Evolutionary conservation across 2,113 vertebrate species (phyloP).

Genomic region (Menura novaehollandiae): DNA sequence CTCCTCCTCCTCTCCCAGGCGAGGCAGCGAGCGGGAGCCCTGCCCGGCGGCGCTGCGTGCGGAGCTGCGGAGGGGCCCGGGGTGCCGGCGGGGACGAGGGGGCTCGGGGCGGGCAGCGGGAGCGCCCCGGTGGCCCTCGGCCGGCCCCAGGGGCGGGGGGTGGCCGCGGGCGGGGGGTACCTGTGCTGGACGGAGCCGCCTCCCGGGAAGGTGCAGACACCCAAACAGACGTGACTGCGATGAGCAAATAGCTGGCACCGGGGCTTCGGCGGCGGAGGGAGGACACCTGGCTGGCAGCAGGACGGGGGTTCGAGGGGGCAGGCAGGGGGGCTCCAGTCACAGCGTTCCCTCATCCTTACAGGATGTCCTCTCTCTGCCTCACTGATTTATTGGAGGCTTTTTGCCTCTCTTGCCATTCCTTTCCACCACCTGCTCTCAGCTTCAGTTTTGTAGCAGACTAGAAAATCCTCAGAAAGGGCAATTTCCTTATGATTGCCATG

Average conservation of each 20-base stretch:
- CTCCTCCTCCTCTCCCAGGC: not conserved
- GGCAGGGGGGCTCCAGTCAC: not conserved
- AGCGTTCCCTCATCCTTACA: not conserved
- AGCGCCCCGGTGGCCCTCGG: not conserved
- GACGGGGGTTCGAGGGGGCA: not conserved
- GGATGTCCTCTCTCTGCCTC: not conserved
- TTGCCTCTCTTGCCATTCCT: not conserved
- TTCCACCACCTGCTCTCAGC: not conserved
- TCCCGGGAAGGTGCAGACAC: conserved; percentile 57
- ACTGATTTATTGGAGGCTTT: not conserved
- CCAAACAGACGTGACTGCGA: conserved; percentile 74
- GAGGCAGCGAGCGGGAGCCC: not conserved
- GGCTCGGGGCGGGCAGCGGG: not conserved
- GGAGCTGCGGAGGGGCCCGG: not conserved
- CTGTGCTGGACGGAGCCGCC: not conserved
- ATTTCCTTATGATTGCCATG: not conserved
- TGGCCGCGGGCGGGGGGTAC: not conserved
- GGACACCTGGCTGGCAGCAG: not conserved
- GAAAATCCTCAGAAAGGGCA: not conserved
- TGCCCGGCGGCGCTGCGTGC: not conserved
- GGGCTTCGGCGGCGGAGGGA: not conserved
- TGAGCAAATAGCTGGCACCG: conserved; percentile 48
- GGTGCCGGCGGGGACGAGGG: not conserved
- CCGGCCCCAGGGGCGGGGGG: not conserved
- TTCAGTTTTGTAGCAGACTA: not conserved